A percentile compares a stretch with the other conserved stretches of the same genome.
These are phyloP conservation scores for Punctoribates punctum DNA, from an alignment of 2,888 invertebrate genomes.

Conservation along the genomic window DNA sequence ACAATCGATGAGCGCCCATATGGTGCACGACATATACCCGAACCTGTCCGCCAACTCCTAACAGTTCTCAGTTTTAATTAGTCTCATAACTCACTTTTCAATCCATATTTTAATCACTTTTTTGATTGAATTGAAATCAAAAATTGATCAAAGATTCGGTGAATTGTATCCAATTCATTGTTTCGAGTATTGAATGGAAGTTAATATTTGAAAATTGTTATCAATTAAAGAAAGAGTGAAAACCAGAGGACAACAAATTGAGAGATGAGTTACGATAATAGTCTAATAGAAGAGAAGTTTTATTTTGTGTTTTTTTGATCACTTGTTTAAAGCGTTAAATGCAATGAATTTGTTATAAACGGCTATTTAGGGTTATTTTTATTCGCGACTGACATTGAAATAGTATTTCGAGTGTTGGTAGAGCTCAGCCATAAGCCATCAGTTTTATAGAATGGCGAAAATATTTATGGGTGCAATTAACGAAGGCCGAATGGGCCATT, in stretches of 20 bases:
- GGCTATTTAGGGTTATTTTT: slow-evolving; percentile 2
- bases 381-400: neutral
- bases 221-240: too few relatives aligned
- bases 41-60: neutral
- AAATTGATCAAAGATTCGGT: too few relatives aligned
- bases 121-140: neutral
- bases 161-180: too few relatives aligned
- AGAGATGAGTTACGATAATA: too few relatives aligned
- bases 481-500: slow-evolving; percentile 13
- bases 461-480: slow-evolving; percentile 34
- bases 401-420: neutral
- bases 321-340: neutral
- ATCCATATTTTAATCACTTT: slow-evolving; percentile 2
- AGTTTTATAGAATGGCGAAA: slow-evolving; percentile 11
- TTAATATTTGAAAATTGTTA: too few relatives aligned
- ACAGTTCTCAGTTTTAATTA: slow-evolving; percentile 27
- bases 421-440: neutral
- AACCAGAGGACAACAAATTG: too few relatives aligned
- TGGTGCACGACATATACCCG: slow-evolving; percentile 4
- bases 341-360: neutral
- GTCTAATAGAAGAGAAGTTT: neutral
- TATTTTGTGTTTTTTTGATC: neutral
- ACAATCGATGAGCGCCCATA: slow-evolving; percentile 31
- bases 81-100: slow-evolving; percentile 20
- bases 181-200: too few relatives aligned